Conservation (phyloP, 2,888 invertebrate genomes). For the Metacarcinus magister region DNA sequence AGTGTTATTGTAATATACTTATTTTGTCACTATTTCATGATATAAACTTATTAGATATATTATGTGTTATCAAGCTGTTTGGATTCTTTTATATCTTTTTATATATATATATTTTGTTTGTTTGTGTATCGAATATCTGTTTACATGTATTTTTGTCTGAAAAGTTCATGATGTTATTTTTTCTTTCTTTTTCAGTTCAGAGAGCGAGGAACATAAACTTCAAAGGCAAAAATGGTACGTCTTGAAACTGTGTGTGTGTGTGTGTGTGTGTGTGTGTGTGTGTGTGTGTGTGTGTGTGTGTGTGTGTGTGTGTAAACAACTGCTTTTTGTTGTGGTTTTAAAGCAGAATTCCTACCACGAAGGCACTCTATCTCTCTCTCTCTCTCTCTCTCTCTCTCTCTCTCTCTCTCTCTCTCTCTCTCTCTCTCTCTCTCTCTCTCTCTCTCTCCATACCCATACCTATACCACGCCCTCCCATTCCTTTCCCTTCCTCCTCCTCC, state of each 20-base stretch:
- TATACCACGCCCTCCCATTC: background rate
- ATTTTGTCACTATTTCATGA: too few relatives aligned
- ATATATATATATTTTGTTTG: background rate
- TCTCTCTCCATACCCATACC: background rate
- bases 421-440: conserved; percentile 59
- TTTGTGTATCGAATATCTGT: background rate
- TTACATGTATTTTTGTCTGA: background rate
- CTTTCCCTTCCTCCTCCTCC: background rate
- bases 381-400: conserved; percentile 54
- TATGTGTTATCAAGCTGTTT: too few relatives aligned
- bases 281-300: background rate
- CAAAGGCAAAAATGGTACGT: conserved; percentile 79
- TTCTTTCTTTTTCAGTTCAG: conserved; percentile 73
- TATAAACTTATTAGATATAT: too few relatives aligned
- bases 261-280: conserved; percentile 10
- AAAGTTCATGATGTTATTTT: background rate
- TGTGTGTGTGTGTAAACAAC: background rate
- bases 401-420: conserved; percentile 60
- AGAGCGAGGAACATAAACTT: conserved; percentile 69
- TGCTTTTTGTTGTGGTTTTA: conserved; percentile 9
- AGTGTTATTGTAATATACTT: too few relatives aligned
- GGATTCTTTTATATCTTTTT: background rate
- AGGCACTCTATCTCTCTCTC: background rate
- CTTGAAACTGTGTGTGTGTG: background rate
- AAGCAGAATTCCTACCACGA: background rate